Base-by-base conservation (phyloP, 2,888 invertebrate species). In the Biston stratarius region DNA sequence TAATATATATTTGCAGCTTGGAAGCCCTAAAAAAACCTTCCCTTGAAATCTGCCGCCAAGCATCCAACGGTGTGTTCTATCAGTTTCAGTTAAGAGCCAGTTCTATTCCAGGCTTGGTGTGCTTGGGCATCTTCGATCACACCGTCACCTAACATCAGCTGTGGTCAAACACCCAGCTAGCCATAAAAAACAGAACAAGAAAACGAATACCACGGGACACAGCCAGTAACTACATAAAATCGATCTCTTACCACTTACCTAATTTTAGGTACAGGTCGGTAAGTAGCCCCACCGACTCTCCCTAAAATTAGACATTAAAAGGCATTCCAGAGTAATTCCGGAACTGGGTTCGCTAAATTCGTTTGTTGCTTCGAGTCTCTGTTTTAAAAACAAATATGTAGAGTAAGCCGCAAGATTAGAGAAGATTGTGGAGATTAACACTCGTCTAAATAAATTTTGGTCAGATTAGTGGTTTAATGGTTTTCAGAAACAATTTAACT, bases 331-430 rank as follows among this genome's bases (percentile, higher is more conserved):
- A 38, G 33, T 51, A 61, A 66, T 56, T 61, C 53, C 58, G 59
- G 60, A 48, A n/a, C 45, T 61, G 53, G 56, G 42, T 47, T 70
- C 34, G 69, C 61, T 69, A 61, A 69, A 58, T 69, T 58, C 61
- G 71, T 69, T 71, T 67, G 69, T 71, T 71, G 60, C 15, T 67
- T 59, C 61, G 59, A 56, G 69, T 59, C 51, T 67, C 69, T 59
- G 66, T 67, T 72, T 52, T 55, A 67, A 63, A 67, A 69, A 69
- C 63, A 72, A 67, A 72, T 61, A 64, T 48, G 36, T 52, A 36
- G 47, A 45, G 40, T 49, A 61, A 61, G 63, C 69, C 49, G 24
- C 44, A 14, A 48, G 66, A 67, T 69, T 71, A 71, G n/a, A 10
- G 33, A 10, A 48, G 53, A 58, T 53, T 44, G n/a, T n/a, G 45